Conservation (phyloP, 2,888 invertebrate genomes). For the Anorthoa munda region DNA sequence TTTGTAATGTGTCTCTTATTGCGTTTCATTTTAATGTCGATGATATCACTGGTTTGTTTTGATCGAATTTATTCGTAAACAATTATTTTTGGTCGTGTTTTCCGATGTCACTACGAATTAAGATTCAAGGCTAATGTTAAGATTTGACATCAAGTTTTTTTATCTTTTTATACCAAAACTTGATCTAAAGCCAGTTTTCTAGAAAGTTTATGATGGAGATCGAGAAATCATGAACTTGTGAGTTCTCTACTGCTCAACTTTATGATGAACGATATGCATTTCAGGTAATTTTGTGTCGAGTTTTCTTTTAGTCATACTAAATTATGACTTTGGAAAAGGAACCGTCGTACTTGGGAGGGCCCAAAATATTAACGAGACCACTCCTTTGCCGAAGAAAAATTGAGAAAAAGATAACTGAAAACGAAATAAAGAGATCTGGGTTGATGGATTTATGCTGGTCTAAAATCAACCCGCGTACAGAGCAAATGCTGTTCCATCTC, state of each 20-base stretch:
- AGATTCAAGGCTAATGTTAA: conserved; percentile 27
- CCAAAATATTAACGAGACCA: not conserved
- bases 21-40: conserved; percentile 21
- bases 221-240: conserved; percentile 13
- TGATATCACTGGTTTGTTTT: conserved; percentile 41
- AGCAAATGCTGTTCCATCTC: too few relatives aligned
- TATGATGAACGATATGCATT: not conserved
- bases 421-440: not conserved
- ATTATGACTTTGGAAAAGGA: not conserved
- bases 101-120: not conserved
- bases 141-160: not conserved
- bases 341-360: not conserved
- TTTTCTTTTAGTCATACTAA: not conserved
- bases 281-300: not conserved
- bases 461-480: not conserved
- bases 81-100: conserved; percentile 6
- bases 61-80: conserved; percentile 8
- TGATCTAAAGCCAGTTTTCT: not conserved
- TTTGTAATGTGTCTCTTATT: conserved; percentile 13
- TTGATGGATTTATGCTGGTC: not conserved
- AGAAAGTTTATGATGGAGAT: conserved; percentile 28
- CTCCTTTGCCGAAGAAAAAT: too few relatives aligned
- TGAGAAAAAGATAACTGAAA: not conserved
- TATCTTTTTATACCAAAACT: not conserved
- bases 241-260: not conserved